These are phyloP conservation scores for Hypselothyrea guttata DNA, from an alignment of 2,888 invertebrate species.

Conservation along the genomic window DNA sequence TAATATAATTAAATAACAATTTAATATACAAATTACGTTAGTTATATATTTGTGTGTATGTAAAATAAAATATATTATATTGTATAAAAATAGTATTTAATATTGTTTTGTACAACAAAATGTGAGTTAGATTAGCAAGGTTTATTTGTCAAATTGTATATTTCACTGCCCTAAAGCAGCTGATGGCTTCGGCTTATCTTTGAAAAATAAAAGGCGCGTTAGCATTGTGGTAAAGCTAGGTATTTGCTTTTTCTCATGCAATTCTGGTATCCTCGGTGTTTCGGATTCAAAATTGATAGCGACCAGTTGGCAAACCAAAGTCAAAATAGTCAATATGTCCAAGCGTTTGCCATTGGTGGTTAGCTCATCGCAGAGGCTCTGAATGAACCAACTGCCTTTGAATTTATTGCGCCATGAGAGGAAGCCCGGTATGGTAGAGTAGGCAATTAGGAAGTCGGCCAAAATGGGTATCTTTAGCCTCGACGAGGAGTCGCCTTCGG, in stretches of 20 bases:
- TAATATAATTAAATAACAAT: no score
- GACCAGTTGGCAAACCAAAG: slow-evolving; percentile 92
- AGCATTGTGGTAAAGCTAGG: slow-evolving; percentile 96
- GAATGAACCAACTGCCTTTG: slow-evolving; percentile 98
- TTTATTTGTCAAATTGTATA: no score
- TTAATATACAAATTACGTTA: no score
- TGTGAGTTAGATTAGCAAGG: no score
- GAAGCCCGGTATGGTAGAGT: slow-evolving; percentile 96
- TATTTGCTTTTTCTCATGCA: slow-evolving; percentile 96
- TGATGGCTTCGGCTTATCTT: slow-evolving; percentile 79
- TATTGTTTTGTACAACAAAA: no score
- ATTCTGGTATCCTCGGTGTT: slow-evolving; percentile 88
- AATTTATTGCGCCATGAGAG: slow-evolving; percentile 97
- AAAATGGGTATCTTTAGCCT: slow-evolving; percentile 94
- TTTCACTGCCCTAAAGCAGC: no score
- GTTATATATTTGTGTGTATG: no score
- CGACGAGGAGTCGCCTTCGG: slow-evolving; percentile 86
- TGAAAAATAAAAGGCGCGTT: slow-evolving; percentile 90
- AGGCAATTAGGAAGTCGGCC: slow-evolving; percentile 96
- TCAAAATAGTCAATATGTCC: slow-evolving; percentile 93
- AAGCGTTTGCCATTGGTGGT: slow-evolving; percentile 87
- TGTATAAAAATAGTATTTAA: no score
- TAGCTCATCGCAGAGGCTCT: slow-evolving; percentile 92
- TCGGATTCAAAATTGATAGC: slow-evolving; percentile 96
- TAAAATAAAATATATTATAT: no score